Evolutionary conservation across 1,140 invertebrate species (phyloP), one percentile per base, ranked within the genome.

Genomic region (Proales similis): DNA sequence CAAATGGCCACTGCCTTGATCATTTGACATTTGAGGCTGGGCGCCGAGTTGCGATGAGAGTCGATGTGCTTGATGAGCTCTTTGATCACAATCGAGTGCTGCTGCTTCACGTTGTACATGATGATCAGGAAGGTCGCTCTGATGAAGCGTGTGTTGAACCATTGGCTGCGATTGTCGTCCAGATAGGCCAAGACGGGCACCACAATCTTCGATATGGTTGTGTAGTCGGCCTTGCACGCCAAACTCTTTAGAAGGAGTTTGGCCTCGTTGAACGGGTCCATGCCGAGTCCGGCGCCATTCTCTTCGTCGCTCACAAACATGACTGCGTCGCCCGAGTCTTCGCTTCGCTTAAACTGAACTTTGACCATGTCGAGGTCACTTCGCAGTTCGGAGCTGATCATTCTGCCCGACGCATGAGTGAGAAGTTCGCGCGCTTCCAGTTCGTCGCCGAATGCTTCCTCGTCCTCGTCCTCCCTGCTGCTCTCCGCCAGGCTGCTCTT

Each of bases 101-200:
- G 51, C 30, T 57, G 51, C n/a, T 39, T 27, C 11, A 57, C 51
- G 22, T 57, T 57, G n/a, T 57, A 57, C 2, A 57, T 57, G 4
- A 57, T 26, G 30, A 57, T 57, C 20, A 57, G 19, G 26, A 57
- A 57, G 17, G 45, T 26, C 6, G 26, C 39, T 2, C 36, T 1
- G 4, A 57, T 42, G 45, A 57, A 57, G 19, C 45, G 39, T 0
- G 7, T 42, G 24, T 42, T 42, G n/a, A 42, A 12, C 51, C 51
- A 57, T 4, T 27, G 11, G 9, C 24, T 36, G 7, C 33, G 2
- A 7, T 57, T 57, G 20, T 57, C 51, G 51, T 57, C 51, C 24
- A 57, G 30, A 57, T 42, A 57, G 19, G 20, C 36, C 0, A 57
- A 14, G 19, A 57, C 32, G 2, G 51, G 51, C 24, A 26, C 51